Conservation (phyloP, 2,113 vertebrate species). For the Stigmatopora argus region DNA sequence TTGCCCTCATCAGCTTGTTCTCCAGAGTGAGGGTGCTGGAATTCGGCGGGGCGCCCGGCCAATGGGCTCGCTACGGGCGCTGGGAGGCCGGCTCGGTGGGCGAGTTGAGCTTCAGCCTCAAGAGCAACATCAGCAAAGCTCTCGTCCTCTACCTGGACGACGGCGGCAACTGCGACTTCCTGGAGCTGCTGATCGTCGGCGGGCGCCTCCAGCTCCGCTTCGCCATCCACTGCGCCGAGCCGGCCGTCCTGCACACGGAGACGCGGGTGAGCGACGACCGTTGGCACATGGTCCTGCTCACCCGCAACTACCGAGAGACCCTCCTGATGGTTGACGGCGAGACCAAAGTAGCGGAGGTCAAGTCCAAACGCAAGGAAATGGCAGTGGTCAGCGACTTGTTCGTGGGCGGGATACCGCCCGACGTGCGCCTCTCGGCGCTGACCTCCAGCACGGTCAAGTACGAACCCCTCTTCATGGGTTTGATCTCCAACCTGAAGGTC, state of each 20-base stretch:
- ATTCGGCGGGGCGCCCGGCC: conserved; percentile 83
- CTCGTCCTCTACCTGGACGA: conserved; percentile 89
- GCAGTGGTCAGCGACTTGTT: conserved; percentile 87
- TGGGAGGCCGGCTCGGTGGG: conserved; percentile 83
- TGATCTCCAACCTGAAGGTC: conserved; percentile 85
- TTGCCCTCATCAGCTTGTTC: conserved; percentile 53
- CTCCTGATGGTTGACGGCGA: conserved; percentile 84
- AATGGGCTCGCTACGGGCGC: conserved; percentile 88
- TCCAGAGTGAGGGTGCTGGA: conserved; percentile 68
- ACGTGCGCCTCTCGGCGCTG: conserved; percentile 84
- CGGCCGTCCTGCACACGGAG: conserved; percentile 77
- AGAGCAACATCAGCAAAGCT: conserved; percentile 83
- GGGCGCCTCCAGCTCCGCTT: conserved; percentile 84
- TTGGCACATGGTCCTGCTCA: conserved; percentile 90
- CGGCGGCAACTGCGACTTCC: conserved; percentile 89
- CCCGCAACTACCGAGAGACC: conserved; percentile 82
- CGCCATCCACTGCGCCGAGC: conserved; percentile 86
- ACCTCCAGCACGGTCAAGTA: conserved; percentile 91
- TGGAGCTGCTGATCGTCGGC: conserved; percentile 81
- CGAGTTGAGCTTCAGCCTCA: conserved; percentile 86
- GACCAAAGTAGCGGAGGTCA: conserved; percentile 80
- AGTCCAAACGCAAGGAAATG: conserved; percentile 87
- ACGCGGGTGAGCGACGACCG: conserved; percentile 80
- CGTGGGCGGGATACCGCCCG: conserved; percentile 85
- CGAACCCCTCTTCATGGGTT: conserved; percentile 82